Conservation (phyloP, 2,888 invertebrate species). For the Spicauda simplicius region DNA sequence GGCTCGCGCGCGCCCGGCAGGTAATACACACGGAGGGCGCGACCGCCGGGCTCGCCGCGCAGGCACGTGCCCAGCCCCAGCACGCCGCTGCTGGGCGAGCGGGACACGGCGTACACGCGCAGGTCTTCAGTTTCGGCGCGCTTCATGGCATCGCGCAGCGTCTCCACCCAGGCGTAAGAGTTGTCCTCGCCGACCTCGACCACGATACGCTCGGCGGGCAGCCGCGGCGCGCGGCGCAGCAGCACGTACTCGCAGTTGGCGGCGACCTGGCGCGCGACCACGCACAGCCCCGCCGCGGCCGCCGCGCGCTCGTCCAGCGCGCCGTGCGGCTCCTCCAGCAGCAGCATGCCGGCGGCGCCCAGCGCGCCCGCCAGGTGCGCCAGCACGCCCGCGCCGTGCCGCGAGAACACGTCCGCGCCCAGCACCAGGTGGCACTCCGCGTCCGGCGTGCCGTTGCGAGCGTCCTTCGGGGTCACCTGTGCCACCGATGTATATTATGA, state of each 20-base stretch:
- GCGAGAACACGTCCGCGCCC: slow-evolving; percentile 86
- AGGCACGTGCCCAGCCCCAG: slow-evolving; percentile 96
- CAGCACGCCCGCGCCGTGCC: slow-evolving; percentile 81
- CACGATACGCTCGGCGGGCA: slow-evolving; percentile 72
- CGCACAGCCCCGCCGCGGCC: slow-evolving; percentile 68
- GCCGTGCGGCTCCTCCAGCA: slow-evolving; percentile 88
- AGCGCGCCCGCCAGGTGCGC: slow-evolving; percentile 86
- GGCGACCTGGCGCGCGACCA: slow-evolving; percentile 80
- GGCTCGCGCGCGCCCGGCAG: slow-evolving; percentile 87
- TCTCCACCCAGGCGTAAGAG: slow-evolving; percentile 91
- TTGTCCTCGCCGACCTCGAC: slow-evolving; percentile 88
- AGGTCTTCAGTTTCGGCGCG: slow-evolving; percentile 85
- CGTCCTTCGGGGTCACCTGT: slow-evolving; percentile 82
- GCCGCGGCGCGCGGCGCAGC: slow-evolving; percentile 85
- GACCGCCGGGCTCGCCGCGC: slow-evolving; percentile 93
- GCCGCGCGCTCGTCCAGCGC: slow-evolving; percentile 69
- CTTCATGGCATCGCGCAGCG: slow-evolving; percentile 90
- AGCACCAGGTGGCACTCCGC: slow-evolving; percentile 89
- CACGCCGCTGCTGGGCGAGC: slow-evolving; percentile 89
- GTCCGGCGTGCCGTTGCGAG: slow-evolving; percentile 83
- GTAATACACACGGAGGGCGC: slow-evolving; percentile 89
- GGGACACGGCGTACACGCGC: slow-evolving; percentile 88
- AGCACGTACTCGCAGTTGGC: slow-evolving; percentile 87
- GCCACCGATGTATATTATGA: background rate
- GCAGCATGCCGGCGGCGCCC: slow-evolving; percentile 88